Evolutionary conservation across 2,113 vertebrate genomes (phyloP).

Genomic region (Cebidichthys violaceus): DNA sequence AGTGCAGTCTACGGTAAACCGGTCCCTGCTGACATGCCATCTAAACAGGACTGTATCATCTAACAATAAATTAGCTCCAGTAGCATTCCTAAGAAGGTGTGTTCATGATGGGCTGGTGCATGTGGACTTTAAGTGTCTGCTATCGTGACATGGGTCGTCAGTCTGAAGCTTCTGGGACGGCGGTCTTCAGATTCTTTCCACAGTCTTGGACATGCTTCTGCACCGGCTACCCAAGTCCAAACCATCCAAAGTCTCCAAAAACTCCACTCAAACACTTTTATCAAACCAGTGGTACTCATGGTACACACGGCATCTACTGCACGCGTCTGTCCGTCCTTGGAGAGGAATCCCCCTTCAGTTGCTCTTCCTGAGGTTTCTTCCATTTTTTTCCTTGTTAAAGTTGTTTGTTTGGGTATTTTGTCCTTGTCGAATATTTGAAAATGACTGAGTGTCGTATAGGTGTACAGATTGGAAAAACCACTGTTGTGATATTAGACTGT

Average conservation of each 20-base stretch:
- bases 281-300: neutral
- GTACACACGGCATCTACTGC: neutral
- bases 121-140: constrained; percentile 23
- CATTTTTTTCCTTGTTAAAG: neutral
- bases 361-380: neutral
- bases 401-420: neutral
- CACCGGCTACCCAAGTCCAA: constrained; percentile 1
- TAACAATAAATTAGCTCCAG: neutral
- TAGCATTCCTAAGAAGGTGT: constrained; percentile 3
- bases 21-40: neutral
- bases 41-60: neutral
- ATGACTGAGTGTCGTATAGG: neutral
- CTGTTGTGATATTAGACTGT: too few relatives aligned
- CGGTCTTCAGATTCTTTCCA: constrained; percentile 65
- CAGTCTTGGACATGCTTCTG: constrained; percentile 21
- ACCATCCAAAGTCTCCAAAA: constrained; percentile 8
- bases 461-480: neutral
- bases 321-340: neutral
- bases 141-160: constrained; percentile 11
- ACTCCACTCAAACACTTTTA: neutral
- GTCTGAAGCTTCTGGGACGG: constrained; percentile 17
- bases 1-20: neutral
- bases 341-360: neutral
- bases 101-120: constrained; percentile 24
- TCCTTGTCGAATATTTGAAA: neutral